These are phyloP conservation scores for Hassar affinis DNA, from an alignment of 2,113 vertebrate genomes.

Conservation along the genomic window DNA sequence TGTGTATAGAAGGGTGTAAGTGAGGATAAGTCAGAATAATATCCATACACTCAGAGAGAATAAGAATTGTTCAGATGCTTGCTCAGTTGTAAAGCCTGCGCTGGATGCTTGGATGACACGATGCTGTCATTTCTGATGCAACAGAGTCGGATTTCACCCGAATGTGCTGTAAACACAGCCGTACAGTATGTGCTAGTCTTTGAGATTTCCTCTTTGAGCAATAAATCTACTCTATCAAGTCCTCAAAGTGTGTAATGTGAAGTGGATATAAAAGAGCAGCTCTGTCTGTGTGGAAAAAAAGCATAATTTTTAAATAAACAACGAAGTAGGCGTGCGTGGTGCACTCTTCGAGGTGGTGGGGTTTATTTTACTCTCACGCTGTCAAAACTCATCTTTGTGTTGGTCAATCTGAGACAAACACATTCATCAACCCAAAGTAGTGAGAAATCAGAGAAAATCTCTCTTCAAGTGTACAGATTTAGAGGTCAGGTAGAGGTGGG, in stretches of 20 bases:
- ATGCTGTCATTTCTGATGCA: conserved; percentile 33
- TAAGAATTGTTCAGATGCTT: neutral
- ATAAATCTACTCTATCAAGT: neutral
- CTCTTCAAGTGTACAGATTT: neutral
- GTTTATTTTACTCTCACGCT: neutral
- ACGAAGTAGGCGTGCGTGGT: neutral
- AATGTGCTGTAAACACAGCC: neutral
- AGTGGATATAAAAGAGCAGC: neutral
- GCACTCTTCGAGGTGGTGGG: neutral
- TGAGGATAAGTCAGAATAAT: neutral
- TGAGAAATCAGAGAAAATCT: neutral
- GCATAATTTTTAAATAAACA: neutral
- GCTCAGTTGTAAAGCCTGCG: neutral
- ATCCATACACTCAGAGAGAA: neutral
- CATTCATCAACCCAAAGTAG: neutral
- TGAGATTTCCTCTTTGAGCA: neutral
- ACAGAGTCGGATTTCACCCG: neutral
- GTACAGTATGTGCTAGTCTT: neutral
- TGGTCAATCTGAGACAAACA: neutral
- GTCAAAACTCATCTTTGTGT: neutral
- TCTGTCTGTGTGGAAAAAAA: neutral
- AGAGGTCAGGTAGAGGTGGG: neutral
- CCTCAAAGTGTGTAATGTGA: too few relatives aligned
- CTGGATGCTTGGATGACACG: neutral
- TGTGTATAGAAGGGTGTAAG: conserved; percentile 15